phyloP scores from a whole-genome alignment of 2,888 invertebrate genomes.

The Adela reaumurella region DNA sequence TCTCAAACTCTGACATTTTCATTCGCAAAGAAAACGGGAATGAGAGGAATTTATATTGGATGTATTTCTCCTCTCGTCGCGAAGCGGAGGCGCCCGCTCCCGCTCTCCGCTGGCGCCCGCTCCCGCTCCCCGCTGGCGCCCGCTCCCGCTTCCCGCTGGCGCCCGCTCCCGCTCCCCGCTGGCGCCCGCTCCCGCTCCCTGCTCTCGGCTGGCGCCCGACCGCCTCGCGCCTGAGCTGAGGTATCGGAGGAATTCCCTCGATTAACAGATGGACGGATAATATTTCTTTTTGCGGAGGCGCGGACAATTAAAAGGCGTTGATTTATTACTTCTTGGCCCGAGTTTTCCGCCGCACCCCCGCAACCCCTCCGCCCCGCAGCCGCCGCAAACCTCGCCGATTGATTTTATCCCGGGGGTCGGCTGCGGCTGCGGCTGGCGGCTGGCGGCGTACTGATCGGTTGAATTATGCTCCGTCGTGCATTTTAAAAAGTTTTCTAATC shows the following conservation, averaged over 20 bases:
- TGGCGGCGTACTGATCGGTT: too few relatives aligned
- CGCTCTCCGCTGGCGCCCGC: too few relatives aligned
- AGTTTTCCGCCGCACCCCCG: background rate
- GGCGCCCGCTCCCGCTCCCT: too few relatives aligned
- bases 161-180: too few relatives aligned
- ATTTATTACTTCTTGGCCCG: background rate
- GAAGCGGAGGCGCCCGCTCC: too few relatives aligned
- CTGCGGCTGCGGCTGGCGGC: too few relatives aligned
- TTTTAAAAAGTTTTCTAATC: too few relatives aligned
- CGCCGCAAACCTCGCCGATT: background rate
- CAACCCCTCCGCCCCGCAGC: background rate
- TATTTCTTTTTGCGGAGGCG: background rate
- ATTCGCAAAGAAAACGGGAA: background rate
- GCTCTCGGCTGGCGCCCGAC: too few relatives aligned
- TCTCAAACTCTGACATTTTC: background rate
- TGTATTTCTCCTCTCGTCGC: background rate
- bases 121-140: too few relatives aligned
- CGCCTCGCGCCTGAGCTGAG: background rate
- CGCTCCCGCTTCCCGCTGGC: too few relatives aligned
- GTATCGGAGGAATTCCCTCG: background rate
- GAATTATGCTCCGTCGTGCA: too few relatives aligned
- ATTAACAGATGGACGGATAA: background rate
- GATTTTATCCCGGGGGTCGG: background rate
- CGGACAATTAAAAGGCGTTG: background rate
- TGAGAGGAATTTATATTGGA: background rate